A percentile compares a stretch with the other conserved stretches of the same genome.
These are phyloP conservation scores for Dromiciops gliroides DNA, from an alignment of 2,113 vertebrate genomes.

Conservation along the genomic window DNA sequence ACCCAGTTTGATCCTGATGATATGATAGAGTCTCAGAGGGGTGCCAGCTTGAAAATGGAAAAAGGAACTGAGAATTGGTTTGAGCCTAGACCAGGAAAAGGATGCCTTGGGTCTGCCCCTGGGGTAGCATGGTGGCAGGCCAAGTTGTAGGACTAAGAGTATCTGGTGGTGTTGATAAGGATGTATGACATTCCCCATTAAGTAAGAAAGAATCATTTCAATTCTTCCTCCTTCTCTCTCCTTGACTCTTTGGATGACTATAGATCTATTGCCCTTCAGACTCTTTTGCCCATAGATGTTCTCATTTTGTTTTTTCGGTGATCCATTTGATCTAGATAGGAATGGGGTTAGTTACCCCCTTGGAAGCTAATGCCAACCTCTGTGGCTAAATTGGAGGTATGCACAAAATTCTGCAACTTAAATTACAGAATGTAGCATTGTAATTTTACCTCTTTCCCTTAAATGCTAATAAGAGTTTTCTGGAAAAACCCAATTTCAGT, in stretches of 20 bases:
- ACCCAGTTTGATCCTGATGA: background rate
- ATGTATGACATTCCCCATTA: background rate
- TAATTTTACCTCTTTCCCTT: background rate
- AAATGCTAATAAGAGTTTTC: background rate
- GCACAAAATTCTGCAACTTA: background rate
- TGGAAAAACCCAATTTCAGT: background rate
- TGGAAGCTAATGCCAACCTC: background rate
- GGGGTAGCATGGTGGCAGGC: background rate
- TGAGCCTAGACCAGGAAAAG: background rate
- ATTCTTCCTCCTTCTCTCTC: background rate
- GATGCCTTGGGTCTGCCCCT: background rate
- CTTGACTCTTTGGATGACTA: background rate
- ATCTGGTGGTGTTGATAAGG: background rate
- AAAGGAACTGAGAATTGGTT: background rate
- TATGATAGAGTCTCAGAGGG: background rate
- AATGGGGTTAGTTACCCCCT: background rate
- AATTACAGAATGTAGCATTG: background rate
- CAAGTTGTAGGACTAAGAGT: background rate
- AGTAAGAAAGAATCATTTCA: background rate
- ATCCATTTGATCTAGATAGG: background rate
- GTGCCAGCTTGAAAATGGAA: background rate
- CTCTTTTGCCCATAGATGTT: background rate
- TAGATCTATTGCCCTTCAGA: background rate
- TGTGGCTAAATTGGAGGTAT: background rate
- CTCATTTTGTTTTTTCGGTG: background rate